These are phyloP conservation scores for Campylomormyrus numenius DNA, from an alignment of 2,113 vertebrate genomes.

Conservation along the genomic window DNA sequence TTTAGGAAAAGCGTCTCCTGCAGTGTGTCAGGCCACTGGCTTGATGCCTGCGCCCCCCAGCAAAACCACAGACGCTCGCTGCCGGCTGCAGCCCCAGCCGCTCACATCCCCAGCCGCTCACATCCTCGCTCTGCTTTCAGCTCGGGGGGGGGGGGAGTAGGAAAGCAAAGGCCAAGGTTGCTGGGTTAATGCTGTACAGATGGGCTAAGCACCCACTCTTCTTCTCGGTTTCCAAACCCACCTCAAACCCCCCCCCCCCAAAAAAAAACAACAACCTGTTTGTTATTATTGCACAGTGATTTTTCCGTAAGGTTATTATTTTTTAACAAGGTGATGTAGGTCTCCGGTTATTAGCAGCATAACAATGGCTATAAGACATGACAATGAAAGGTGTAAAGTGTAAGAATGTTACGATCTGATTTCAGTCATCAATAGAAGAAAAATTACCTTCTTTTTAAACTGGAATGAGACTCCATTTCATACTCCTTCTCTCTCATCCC, in stretches of 20 bases:
- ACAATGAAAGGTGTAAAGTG: not conserved
- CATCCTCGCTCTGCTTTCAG: not conserved
- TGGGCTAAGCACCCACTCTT: not conserved
- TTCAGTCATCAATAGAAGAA: conserved; percentile 4
- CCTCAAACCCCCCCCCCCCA: not conserved
- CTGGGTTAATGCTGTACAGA: not conserved
- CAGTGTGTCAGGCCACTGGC: not conserved
- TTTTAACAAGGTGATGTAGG: not conserved
- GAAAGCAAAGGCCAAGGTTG: conserved; percentile 2
- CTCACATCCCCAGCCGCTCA: not conserved
- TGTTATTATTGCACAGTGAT: not conserved
- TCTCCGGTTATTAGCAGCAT: not conserved
- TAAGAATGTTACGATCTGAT: not conserved
- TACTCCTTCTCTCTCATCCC: conserved; percentile 4
- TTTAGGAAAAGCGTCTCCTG: not conserved
- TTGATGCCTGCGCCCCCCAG: not conserved
- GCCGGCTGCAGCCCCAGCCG: not conserved
- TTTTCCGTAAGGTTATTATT: not conserved
- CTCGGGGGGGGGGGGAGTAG: not conserved
- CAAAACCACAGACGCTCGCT: not conserved
- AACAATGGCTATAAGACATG: not conserved
- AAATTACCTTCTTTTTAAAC: not conserved
- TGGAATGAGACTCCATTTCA: not conserved
- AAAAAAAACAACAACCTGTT: not conserved
- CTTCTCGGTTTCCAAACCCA: too few species aligned